A percentile compares a stretch with the other conserved stretches of the same genome.
These are phyloP conservation scores for Eubasilissa splendida DNA, from an alignment of 2,888 invertebrate genomes.

Conservation along the genomic window DNA sequence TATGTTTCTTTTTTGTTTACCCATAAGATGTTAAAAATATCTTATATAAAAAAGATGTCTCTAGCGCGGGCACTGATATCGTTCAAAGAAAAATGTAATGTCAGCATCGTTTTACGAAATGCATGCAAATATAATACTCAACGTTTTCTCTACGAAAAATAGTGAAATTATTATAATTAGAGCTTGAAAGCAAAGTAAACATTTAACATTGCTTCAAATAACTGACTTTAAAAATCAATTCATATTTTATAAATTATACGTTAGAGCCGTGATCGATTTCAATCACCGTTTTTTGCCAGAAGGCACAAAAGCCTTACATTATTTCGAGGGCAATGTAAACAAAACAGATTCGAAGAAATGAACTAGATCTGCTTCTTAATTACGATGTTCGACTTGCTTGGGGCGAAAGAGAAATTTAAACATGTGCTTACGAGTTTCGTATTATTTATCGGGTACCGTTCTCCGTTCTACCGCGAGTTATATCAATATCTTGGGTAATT, in stretches of 20 bases:
- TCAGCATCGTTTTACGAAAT: too few relatives aligned
- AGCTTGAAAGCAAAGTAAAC: too few relatives aligned
- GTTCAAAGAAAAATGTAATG: too few relatives aligned
- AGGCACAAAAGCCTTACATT: constrained; percentile 27
- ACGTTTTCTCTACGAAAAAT: too few relatives aligned
- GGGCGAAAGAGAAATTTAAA: constrained; percentile 41
- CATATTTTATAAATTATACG: constrained; percentile 17
- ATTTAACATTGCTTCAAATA: too few relatives aligned
- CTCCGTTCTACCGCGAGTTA: neutral
- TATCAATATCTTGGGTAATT: constrained; percentile 8
- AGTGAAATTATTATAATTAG: too few relatives aligned
- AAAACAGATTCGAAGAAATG: constrained; percentile 18
- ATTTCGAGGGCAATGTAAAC: constrained; percentile 27
- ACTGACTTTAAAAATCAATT: too few relatives aligned
- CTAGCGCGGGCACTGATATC: too few relatives aligned
- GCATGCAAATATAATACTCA: too few relatives aligned
- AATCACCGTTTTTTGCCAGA: constrained; percentile 24
- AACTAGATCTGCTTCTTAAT: constrained; percentile 38
- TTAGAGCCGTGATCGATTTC: neutral
- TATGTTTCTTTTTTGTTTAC: too few relatives aligned
- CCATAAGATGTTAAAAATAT: too few relatives aligned
- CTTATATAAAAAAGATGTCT: too few relatives aligned
- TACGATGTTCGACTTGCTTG: constrained; percentile 23
- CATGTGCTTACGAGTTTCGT: constrained; percentile 12
- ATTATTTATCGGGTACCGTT: constrained; percentile 28